phyloP scores from a whole-genome alignment of 2,888 invertebrate genomes.

The Ormyrus nitidulus region DNA sequence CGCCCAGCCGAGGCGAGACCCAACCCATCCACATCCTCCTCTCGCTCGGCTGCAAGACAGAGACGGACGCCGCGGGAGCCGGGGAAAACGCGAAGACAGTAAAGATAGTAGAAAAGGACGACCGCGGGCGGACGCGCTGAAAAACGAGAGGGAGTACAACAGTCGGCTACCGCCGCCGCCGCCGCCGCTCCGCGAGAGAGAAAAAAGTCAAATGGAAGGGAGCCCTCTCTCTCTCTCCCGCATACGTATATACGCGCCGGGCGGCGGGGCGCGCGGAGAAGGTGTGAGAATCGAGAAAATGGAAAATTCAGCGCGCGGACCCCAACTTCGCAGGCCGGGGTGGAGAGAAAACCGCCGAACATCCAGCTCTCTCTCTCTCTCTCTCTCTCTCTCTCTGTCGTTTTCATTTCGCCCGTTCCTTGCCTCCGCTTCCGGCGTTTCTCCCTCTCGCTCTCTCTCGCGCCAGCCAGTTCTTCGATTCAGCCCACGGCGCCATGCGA shows the following conservation, averaged over 20 bases:
- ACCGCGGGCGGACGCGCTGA: not conserved
- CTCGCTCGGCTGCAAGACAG: slow-evolving; percentile 49
- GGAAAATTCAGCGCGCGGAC: slow-evolving; percentile 67
- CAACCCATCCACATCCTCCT: slow-evolving; percentile 76
- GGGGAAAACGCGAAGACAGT: not conserved
- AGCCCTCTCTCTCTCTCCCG: no score
- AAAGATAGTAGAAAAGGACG: slow-evolving; percentile 11
- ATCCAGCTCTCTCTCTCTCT: slow-evolving; percentile 57
- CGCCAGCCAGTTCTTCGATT: slow-evolving; percentile 69
- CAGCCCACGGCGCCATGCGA: slow-evolving; percentile 69
- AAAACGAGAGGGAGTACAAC: slow-evolving; percentile 31
- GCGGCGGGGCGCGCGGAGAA: slow-evolving; percentile 33
- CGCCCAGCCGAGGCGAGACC: slow-evolving; percentile 79
- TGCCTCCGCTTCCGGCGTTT: not conserved
- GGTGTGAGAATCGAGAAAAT: slow-evolving; percentile 67
- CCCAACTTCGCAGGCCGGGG: slow-evolving; percentile 28
- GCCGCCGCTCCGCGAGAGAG: not conserved
- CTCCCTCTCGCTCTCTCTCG: slow-evolving; percentile 14
- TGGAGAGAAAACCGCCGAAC: slow-evolving; percentile 69
- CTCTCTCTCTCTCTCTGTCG: slow-evolving; percentile 18
- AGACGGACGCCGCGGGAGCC: not conserved
- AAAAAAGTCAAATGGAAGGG: not conserved
- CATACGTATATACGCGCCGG: slow-evolving; percentile 27
- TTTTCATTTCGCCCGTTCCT: slow-evolving; percentile 2
- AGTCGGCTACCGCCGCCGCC: slow-evolving; percentile 8